Percentiles rank a stretch among this genome's conserved stretches.
These are phyloP conservation scores for Trididemnum miniatum DNA, from an alignment of 23 tunicate species.

Conservation along the genomic window DNA sequence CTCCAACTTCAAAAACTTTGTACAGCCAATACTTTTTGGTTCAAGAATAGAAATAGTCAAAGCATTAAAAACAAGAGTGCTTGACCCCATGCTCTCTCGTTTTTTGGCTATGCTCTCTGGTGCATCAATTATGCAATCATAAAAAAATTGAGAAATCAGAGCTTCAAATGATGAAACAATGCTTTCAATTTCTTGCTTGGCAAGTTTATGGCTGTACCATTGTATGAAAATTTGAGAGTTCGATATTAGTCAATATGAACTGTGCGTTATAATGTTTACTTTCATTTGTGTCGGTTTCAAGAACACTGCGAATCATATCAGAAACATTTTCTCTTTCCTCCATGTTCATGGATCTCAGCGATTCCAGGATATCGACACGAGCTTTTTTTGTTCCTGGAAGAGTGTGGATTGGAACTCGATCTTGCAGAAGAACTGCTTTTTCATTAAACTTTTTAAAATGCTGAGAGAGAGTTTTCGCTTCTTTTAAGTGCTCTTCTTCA, in stretches of 20 bases:
- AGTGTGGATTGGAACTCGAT: slow-evolving; percentile 50
- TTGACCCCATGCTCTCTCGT: no score
- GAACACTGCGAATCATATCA: not conserved
- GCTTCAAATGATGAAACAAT: no score
- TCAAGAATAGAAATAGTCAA: no score
- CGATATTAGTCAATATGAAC: not conserved
- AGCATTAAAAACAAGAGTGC: no score
- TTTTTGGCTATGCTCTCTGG: no score
- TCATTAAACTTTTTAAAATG: slow-evolving; percentile 32
- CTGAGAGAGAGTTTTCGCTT: slow-evolving; percentile 16
- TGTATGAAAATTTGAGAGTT: not conserved
- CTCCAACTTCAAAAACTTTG: not conserved
- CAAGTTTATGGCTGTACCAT: not conserved
- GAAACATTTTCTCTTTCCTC: slow-evolving; percentile 36
- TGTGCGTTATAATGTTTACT: not conserved
- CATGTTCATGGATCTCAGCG: slow-evolving; percentile 28
- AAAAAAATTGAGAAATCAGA: no score
- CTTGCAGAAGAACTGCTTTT: slow-evolving; percentile 45
- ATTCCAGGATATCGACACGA: slow-evolving; percentile 26
- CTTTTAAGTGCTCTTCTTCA: not conserved
- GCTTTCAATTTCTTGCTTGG: no score
- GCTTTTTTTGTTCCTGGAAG: slow-evolving; percentile 42
- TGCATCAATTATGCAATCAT: no score
- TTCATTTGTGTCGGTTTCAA: not conserved
- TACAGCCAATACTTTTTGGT: no score